Conservation (phyloP, 23 tunicate species). For the Trididemnum miniatum region DNA sequence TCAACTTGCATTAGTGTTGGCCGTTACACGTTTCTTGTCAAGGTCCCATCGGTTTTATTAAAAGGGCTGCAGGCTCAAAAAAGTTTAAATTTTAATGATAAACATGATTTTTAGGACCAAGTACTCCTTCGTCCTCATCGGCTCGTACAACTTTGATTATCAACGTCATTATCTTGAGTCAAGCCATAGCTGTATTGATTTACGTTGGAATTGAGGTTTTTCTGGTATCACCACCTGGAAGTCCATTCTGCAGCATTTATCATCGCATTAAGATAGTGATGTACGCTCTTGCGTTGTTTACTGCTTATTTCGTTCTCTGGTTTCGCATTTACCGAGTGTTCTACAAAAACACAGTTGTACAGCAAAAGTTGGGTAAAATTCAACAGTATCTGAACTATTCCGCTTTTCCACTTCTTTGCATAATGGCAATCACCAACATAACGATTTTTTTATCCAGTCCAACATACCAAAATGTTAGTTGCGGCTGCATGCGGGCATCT, state of each 20-base stretch:
- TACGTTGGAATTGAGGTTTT: slow-evolving; percentile 25
- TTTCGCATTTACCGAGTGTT: slow-evolving; percentile 28
- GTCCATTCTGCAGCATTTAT: slow-evolving; percentile 9
- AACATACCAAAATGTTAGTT: neutral
- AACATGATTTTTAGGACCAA: no score
- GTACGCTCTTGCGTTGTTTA: neutral
- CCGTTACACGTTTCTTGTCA: no score
- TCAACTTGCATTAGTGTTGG: no score
- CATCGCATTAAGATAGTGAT: slow-evolving; percentile 14
- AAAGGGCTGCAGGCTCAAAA: no score
- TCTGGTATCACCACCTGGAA: neutral
- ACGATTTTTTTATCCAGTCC: slow-evolving; percentile 18
- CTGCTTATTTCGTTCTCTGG: slow-evolving; percentile 31
- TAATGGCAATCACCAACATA: slow-evolving; percentile 5
- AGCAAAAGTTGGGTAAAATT: neutral
- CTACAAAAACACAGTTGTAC: neutral
- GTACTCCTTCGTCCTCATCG: neutral
- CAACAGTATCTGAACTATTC: neutral
- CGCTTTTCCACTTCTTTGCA: neutral
- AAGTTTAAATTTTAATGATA: no score
- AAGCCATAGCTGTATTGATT: neutral
- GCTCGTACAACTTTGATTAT: neutral
- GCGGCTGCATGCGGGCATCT: slow-evolving; percentile 13
- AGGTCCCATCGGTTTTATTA: no score
- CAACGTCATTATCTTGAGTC: slow-evolving; percentile 4